Base-by-base conservation (phyloP, 2,888 invertebrate genomes). In the Pollenia labialis region DNA sequence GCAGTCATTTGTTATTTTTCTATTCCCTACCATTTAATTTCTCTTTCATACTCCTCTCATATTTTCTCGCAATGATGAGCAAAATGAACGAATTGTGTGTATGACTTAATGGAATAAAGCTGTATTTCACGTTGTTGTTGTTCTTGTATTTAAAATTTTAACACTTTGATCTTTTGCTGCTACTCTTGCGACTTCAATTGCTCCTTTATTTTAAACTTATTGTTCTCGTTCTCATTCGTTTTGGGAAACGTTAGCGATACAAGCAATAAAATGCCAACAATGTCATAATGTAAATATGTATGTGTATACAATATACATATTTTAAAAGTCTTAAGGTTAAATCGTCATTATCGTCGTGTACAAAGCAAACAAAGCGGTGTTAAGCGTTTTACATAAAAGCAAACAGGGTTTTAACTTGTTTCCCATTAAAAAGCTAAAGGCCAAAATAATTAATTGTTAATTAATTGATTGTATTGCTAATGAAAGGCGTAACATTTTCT, bases 391-490 rank as follows among this genome's bases (percentile, higher is more conserved):
- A 50, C n/a, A 56, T 9, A 48, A 66, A 48, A 58, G 18, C 46
- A 62, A 64, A 60, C 62, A 64, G 23, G n/a, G 14, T 14, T 52
- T 18, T 48, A 58, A 64, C 50, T 50, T 71, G 64, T 60, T 77
- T 9, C 10, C 18, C 12, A 14, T 16, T 7, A 54, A 9, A 12
- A 62, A 52, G 11, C 81, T 64, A 23, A 12, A 60, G 54, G 85
- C 77, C 14, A 72, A 77, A 40, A 62, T 62, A 85, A 85, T 81
- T 81, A 77, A 77, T 72, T 85, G 62, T 77, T 81, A 81, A 85
- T 81, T 81, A 85, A 79, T 79, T 81, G 81, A 79, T 81, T 44
- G 23, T 50, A 42, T 50, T 72, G 81, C 68, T 74, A 77, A 62
- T 56, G 85, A 80, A 75, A 75, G 72, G 77, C 66, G 48, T 54